Evolutionary conservation across 2,888 invertebrate genomes (phyloP).

Genomic region (Monopis laevigella): DNA sequence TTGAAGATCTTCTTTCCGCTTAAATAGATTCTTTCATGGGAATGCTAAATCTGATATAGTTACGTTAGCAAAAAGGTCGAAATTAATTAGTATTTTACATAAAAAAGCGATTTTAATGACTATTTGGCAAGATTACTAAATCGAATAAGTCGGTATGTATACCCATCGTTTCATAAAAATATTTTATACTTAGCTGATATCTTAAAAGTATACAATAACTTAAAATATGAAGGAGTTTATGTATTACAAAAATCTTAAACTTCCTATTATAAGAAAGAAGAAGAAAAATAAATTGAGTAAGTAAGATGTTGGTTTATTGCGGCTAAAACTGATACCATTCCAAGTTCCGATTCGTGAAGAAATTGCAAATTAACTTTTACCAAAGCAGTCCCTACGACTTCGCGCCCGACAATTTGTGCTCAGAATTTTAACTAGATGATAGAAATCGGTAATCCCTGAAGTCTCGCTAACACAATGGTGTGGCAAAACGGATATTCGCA

Average conservation of each 20-base stretch:
- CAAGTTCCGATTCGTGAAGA: slow-evolving; percentile 35
- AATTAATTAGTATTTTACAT: too few species aligned
- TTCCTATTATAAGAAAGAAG: too few species aligned
- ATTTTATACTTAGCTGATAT: too few species aligned
- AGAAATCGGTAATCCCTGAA: slow-evolving; percentile 53
- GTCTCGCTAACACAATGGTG: slow-evolving; percentile 49
- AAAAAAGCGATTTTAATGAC: too few species aligned
- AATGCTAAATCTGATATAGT: background rate
- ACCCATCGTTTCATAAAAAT: too few species aligned
- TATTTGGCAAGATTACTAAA: too few species aligned
- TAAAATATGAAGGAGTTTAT: too few species aligned
- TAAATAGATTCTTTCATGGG: slow-evolving; percentile 1
- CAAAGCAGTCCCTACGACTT: slow-evolving; percentile 43
- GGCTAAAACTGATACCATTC: slow-evolving; percentile 19
- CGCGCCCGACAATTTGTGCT: slow-evolving; percentile 42
- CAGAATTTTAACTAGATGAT: slow-evolving; percentile 57
- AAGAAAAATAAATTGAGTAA: too few species aligned
- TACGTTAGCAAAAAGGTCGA: too few species aligned
- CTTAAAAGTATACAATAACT: too few species aligned
- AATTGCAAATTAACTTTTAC: slow-evolving; percentile 52
- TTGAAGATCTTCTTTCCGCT: slow-evolving; percentile 13
- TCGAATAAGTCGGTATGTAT: too few species aligned
- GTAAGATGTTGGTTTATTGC: slow-evolving; percentile 7
- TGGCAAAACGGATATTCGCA: slow-evolving; percentile 48
- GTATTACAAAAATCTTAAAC: too few species aligned